Evolutionary conservation across 1,140 invertebrate species (phyloP), one percentile per base, ranked within the genome.

Genomic region (Heterodera schachtii): DNA sequence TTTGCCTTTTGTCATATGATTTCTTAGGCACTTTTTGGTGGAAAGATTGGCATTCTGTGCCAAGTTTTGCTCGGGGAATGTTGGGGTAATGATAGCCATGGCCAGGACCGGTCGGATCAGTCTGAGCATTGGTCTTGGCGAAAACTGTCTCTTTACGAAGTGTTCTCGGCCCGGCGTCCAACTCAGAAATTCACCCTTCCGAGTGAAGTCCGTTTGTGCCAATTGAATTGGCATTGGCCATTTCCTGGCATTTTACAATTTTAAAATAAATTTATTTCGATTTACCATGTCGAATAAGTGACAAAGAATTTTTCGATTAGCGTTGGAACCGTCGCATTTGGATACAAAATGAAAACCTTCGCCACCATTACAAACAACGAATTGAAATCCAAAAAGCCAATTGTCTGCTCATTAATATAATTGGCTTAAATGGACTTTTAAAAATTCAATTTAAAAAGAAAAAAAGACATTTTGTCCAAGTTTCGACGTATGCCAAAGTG

Each of bases 281-380:
- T 9, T 75, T 49, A 44, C 75, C 75, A 76, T 16, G 75, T 76
- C 19, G 66, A 49, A 76, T 60, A 76, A 57, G 75, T 76, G 21
- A 76, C 41, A 76, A 76, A 76, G 49, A 76, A 76, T 57, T 44
- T 19, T 76, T 76, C 46, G 46, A 76, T n/a, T 76, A 76, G 46
- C 44, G 43, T 41, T 8, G 66, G 57, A 43, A 76, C 57, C 8
- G 47, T 44, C 19, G 66, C n/a, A 76, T 60, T 76, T 76, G 75
- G 75, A 44, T 76, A 76, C 66, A 76, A 76, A 76, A 76, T 3
- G 7, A 64, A 43, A 9, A 52, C 46, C 57, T 76, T 76, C 7
- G 19, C 47, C n/a, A 76, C 41, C 75, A 76, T 76, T 76, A 76
- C 7, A 44, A 8, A 52, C 41, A 76, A 64, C 66, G 43, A 19